Evolutionary conservation across 2,888 invertebrate species (phyloP), one percentile per base, ranked within the genome.

Genomic region (Brenthis daphne): DNA sequence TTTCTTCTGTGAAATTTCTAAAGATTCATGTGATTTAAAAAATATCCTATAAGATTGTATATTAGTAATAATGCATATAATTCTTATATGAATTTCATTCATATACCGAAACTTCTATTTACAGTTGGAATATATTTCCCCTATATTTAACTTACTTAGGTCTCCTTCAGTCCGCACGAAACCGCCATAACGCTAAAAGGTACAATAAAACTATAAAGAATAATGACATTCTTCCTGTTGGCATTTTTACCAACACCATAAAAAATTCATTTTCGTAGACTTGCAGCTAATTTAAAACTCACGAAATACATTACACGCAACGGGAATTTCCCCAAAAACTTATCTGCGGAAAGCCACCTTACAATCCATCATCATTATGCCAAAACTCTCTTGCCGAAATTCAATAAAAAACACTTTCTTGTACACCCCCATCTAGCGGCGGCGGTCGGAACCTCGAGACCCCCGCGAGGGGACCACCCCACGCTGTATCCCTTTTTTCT

Each of bases 311-410:
- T 89, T 89, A 89, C 85, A 83, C 82, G 85, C 83, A 74, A 79
- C 77, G 84, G 81, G 80, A 86, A 87, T 82, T 85, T 84, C 82
- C 81, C 81, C 79, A 81, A 88, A 86, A 92, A 90, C 89, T 92
- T 91, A 91, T 91, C 90, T 87, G 87, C 79, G 82, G 80, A 84
- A 84, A 86, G 84, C 90, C 88, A 87, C 86, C 79, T 84, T 82
- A 87, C 89, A 92, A 92, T 92, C 91, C 88, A 92, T 92, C 92
- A 91, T 92, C 88, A 89, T 92, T 92, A 92, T 84, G 88, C 87
- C 88, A 84, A 89, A 91, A 89, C 89, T 90, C 81, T 77, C 80
- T 76, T 82, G 80, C 85, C 87, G 77, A 89, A 91, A 91, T 92
- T 91, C 90, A 91, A 92, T 92, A 90, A 90, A 89, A 90, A 90